Base-by-base conservation (phyloP, 2,888 invertebrate species). In the Perdita meconis region DNA sequence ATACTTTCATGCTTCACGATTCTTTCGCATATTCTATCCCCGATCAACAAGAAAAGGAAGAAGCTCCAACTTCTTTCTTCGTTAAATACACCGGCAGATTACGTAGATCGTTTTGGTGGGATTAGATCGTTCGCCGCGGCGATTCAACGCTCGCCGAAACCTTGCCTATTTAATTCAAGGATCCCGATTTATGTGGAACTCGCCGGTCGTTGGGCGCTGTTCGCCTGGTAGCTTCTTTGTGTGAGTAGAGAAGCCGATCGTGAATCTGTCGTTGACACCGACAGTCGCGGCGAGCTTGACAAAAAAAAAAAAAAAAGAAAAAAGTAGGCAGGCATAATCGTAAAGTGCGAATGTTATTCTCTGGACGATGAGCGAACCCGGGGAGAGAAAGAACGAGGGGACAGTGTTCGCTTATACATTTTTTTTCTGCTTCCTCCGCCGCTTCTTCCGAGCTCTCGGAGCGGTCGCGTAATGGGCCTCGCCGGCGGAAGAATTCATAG, bases 301-400 rank as follows among this genome's bases (percentile, higher is more conserved):
- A 79, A 83, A 77, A 80, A 74, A 83, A n/a, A n/a, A n/a, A n/a
- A n/a, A n/a, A n/a, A n/a, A n/a, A n/a, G n/a, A n/a, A 79, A 81
- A 71, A 83, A 83, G 81, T 81, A 83, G 83, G 79, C 84, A 81
- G 75, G 75, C 84, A 84, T 81, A 84, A 84, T 84, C 84, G 81
- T 84, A 84, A 84, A 84, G 78, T 84, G 81, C 77, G 84, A 83
- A 84, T 82, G 84, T 84, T 84, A 84, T 84, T 84, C 84, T 84
- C 77, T 71, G 81, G 72, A 75, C 84, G 84, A 84, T 81, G 76
- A 75, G 81, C 73, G 80, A 74, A 69, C 64, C 73, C 57, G 22
- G 26, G 55, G 60, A 74, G 69, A 83, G 81, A 79, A 71, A 63
- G 57, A 81, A 69, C 69, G 69, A n/a, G 70, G 63, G 47, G 63